phyloP scores from a whole-genome alignment of 2,888 invertebrate species.

The Eremobia ochroleuca region DNA sequence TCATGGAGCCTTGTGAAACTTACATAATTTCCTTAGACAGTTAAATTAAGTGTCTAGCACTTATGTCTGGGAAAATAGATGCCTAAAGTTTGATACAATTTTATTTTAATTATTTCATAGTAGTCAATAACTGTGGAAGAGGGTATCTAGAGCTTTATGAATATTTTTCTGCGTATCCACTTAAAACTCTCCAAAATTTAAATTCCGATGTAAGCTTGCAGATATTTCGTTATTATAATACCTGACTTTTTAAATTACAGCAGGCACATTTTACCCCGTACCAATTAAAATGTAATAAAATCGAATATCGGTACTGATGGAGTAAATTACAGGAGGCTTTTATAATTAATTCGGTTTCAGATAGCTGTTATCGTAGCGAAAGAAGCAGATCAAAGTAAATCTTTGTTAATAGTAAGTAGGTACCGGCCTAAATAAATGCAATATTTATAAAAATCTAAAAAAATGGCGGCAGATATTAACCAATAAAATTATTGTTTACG shows the following conservation, averaged over 20 bases:
- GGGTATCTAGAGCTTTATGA: not conserved
- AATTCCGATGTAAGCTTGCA: not conserved
- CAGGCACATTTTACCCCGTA: not conserved
- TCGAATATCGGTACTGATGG: slow-evolving; percentile 2
- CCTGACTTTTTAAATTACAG: slow-evolving; percentile 3
- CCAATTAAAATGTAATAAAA: slow-evolving; percentile 31
- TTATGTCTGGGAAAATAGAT: not conserved
- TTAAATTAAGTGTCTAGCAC: too few species aligned
- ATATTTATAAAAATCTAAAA: not conserved
- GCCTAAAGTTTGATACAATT: not conserved
- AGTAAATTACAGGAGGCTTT: slow-evolving; percentile 12
- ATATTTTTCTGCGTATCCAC: not conserved
- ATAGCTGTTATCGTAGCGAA: not conserved
- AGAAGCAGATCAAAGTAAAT: not conserved
- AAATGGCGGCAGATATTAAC: not conserved
- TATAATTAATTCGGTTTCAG: slow-evolving; percentile 19
- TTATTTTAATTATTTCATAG: not conserved
- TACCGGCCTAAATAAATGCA: not conserved
- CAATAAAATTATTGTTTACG: not conserved
- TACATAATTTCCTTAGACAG: slow-evolving; percentile 31
- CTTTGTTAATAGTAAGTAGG: not conserved
- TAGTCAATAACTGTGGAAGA: not conserved
- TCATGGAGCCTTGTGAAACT: slow-evolving; percentile 30
- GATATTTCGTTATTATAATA: not conserved
- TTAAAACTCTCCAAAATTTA: not conserved